These are phyloP conservation scores for Drosophila melanica DNA, from an alignment of 1,140 invertebrate species.

Conservation along the genomic window DNA sequence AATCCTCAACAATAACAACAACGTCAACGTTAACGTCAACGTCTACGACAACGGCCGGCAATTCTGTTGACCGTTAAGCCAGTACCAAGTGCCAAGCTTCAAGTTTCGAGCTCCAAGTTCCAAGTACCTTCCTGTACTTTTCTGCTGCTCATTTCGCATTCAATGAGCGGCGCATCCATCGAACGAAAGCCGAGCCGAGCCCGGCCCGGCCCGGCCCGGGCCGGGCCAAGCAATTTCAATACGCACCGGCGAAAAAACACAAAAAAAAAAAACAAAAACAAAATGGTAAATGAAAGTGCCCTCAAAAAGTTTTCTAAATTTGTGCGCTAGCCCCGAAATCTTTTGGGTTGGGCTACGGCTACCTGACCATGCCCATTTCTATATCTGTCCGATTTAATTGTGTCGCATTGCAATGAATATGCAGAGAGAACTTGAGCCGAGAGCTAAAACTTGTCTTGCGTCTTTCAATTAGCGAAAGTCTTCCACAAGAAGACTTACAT, in stretches of 20 bases:
- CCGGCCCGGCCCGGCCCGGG: conserved; percentile 61
- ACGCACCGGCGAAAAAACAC: conserved; percentile 67
- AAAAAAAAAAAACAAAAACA: conserved; percentile 28
- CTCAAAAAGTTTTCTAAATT: conserved; percentile 82
- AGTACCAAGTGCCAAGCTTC: conserved; percentile 34
- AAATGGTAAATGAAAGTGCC: conserved; percentile 82
- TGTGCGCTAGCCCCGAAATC: conserved; percentile 62
- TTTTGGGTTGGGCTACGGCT: conserved; percentile 36
- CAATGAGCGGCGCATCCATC: conserved; percentile 75
- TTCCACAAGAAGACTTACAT: conserved; percentile 37
- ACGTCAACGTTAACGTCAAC: conserved; percentile 25
- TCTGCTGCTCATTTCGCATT: conserved; percentile 73
- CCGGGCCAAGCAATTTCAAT: conserved; percentile 76
- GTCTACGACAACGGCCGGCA: conserved; percentile 43
- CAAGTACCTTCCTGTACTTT: conserved; percentile 48
- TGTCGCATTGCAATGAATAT: conserved; percentile 72
- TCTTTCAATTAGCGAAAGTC: conserved; percentile 80
- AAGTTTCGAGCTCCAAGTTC: conserved; percentile 21
- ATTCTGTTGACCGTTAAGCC: conserved; percentile 74
- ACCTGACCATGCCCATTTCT: conserved; percentile 28
- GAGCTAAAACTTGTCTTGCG: conserved; percentile 37
- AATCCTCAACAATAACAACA: conserved; percentile 36
- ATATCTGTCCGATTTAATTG: conserved; percentile 64
- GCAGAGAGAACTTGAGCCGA: conserved; percentile 43
- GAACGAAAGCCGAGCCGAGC: conserved; percentile 74